phyloP scores from a whole-genome alignment of 2,113 vertebrate genomes.

The Tragelaphus strepsiceros region DNA sequence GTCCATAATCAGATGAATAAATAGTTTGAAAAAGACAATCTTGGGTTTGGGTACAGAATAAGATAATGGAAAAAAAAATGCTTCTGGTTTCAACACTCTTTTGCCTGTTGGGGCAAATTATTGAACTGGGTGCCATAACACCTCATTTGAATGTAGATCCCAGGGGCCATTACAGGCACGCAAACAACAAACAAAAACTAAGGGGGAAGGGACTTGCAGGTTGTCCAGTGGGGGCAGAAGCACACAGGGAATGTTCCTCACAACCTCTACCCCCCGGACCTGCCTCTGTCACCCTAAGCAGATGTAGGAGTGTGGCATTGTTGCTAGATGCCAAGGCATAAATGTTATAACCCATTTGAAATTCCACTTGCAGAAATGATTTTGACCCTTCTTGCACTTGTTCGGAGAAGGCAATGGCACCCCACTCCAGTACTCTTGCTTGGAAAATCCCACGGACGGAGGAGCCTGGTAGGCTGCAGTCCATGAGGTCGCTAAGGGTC shows the following conservation, averaged over 20 bases:
- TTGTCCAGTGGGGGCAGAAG: neutral
- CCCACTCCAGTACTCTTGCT: too few species aligned
- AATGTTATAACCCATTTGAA: neutral
- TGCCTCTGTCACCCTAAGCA: neutral
- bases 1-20: neutral
- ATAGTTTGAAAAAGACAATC: neutral
- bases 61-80: neutral
- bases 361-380: neutral
- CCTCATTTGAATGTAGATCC: neutral
- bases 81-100: neutral
- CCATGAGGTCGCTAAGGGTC: too few species aligned
- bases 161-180: neutral
- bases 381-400: neutral
- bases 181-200: neutral
- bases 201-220: neutral
- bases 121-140: neutral
- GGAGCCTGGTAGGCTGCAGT: too few species aligned
- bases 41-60: neutral
- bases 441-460: too few species aligned
- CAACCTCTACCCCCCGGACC: neutral
- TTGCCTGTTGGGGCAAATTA: neutral
- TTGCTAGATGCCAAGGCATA: neutral
- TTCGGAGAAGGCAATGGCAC: too few species aligned
- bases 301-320: too few species aligned
- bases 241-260: neutral